Conservation (phyloP, 2,113 vertebrate genomes). For the Lepus europaeus region DNA sequence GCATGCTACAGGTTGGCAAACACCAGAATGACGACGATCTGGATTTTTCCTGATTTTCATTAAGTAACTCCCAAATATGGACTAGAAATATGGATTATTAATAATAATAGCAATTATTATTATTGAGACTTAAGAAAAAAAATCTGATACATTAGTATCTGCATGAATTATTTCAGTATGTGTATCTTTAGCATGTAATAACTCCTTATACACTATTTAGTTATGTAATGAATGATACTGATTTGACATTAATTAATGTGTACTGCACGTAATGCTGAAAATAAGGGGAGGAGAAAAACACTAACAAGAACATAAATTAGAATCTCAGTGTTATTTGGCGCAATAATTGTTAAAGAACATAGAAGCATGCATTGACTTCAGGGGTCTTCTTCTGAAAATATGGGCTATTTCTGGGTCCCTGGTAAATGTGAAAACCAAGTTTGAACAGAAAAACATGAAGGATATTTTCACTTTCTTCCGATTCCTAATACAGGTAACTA, state of each 20-base stretch:
- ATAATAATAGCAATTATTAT: not conserved
- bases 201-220: not conserved
- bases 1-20: constrained; percentile 31
- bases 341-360: not conserved
- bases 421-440: constrained; percentile 42
- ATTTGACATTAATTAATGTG: not conserved
- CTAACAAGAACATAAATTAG: not conserved
- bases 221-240: not conserved
- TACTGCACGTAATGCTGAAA: not conserved
- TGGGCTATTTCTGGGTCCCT: not conserved
- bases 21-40: constrained; percentile 16
- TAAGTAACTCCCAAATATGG: constrained; percentile 26
- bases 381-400: not conserved
- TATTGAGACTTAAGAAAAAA: not conserved
- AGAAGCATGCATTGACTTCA: not conserved
- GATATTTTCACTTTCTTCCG: constrained; percentile 2
- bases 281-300: constrained; percentile 30
- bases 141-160: not conserved
- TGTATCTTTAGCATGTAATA: not conserved
- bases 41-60: constrained; percentile 6
- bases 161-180: not conserved
- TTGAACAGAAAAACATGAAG: constrained; percentile 32
- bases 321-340: constrained; percentile 31
- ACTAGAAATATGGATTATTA: not conserved
- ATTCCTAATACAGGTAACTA: not conserved